Percentiles rank a stretch among this genome's conserved stretches.
These are phyloP conservation scores for Philhelius pedissequus DNA, from an alignment of 2,888 invertebrate species.

Conservation along the genomic window DNA sequence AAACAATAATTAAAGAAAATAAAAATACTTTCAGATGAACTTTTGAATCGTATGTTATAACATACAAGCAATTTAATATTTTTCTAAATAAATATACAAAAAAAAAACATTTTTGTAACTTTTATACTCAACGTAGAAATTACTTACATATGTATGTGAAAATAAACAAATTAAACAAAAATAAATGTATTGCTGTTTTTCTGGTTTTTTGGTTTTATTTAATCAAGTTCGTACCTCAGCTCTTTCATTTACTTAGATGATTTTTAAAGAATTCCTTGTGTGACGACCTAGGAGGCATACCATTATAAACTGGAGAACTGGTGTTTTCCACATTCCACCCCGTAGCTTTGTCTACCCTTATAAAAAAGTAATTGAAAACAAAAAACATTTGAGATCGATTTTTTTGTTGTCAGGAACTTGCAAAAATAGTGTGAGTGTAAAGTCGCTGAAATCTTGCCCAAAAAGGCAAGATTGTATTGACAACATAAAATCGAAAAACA, in stretches of 20 bases:
- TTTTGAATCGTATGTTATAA: not conserved
- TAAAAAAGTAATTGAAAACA: no score
- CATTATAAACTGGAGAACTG: no score
- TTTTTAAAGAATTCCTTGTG: not conserved
- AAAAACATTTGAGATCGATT: no score
- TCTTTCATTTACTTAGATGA: not conserved
- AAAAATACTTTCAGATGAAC: conserved; percentile 4
- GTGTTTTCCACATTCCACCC: no score
- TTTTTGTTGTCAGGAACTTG: no score
- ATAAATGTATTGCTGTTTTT: not conserved
- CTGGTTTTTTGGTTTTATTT: not conserved
- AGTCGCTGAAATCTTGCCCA: no score
- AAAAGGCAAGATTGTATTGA: no score
- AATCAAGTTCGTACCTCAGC: not conserved
- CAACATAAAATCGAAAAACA: no score
- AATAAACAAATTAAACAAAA: not conserved
- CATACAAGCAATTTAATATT: conserved; percentile 15
- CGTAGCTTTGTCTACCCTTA: no score
- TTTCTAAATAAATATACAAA: conserved; percentile 40
- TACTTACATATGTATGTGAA: conserved; percentile 7
- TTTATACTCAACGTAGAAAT: conserved; percentile 51
- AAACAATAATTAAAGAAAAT: not conserved
- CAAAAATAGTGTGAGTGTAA: no score
- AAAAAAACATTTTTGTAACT: conserved; percentile 23
- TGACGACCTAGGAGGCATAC: no score